These are phyloP conservation scores for Tetragnatha versicolor DNA, from an alignment of 1,140 invertebrate genomes.

Conservation along the genomic window DNA sequence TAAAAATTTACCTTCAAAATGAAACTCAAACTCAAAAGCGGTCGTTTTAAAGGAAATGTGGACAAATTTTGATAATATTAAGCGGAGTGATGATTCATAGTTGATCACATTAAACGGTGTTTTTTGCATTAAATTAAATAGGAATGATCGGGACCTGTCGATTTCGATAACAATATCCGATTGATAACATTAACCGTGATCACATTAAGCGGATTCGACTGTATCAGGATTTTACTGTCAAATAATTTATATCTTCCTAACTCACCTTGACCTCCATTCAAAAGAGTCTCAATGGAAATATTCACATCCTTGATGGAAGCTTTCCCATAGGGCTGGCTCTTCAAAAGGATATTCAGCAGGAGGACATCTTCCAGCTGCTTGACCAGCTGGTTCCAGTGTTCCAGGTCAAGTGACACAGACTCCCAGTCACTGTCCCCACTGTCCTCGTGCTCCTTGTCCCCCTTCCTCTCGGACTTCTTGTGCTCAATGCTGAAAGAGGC, in stretches of 20 bases:
- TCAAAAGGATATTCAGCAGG: conserved; percentile 71
- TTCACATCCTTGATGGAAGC: conserved; percentile 65
- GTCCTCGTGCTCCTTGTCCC: conserved; percentile 53
- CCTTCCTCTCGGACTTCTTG: conserved; percentile 1
- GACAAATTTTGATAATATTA: no score
- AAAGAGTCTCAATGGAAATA: conserved; percentile 76
- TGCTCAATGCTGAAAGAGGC: conserved; percentile 43
- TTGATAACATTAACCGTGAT: no score
- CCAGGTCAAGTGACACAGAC: conserved; percentile 81
- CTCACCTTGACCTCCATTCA: conserved; percentile 81
- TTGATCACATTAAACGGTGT: no score
- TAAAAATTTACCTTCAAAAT: no score
- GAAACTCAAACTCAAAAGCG: no score
- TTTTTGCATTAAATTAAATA: no score
- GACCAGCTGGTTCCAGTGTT: conserved; percentile 83
- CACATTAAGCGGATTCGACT: no score
- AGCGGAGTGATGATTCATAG: no score
- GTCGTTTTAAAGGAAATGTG: no score
- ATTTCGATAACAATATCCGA: no score
- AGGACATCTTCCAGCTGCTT: conserved; percentile 89
- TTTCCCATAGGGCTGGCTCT: conserved; percentile 72
- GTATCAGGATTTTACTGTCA: no score
- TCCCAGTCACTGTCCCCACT: conserved; percentile 73
- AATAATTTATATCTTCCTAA: conserved; percentile 39
- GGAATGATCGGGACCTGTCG: no score